These are phyloP conservation scores for Chaetura pelagica DNA, from an alignment of 2,113 vertebrate genomes.

Conservation along the genomic window DNA sequence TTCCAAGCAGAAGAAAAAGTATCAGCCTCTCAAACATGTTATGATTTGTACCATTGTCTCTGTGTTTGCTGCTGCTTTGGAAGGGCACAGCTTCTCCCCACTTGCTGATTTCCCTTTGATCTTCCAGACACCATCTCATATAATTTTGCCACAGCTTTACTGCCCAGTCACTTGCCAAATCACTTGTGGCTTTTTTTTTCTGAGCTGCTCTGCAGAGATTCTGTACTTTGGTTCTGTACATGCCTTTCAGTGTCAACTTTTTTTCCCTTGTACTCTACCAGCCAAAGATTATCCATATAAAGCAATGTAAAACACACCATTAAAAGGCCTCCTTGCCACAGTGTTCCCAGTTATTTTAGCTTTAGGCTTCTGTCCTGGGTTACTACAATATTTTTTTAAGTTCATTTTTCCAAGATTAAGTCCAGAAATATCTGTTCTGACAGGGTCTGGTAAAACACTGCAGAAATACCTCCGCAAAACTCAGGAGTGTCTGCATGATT, in stretches of 20 bases:
- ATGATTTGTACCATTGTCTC: not conserved
- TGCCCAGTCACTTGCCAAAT: not conserved
- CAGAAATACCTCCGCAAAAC: not conserved
- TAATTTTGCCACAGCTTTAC: not conserved
- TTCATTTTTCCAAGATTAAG: conserved; percentile 41
- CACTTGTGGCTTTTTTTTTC: not conserved
- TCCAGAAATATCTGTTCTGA: conserved; percentile 43
- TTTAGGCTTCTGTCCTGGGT: conserved; percentile 52
- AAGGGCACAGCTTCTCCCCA: not conserved
- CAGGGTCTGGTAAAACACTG: not conserved
- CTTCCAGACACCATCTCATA: conserved; percentile 13
- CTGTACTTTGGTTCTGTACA: not conserved
- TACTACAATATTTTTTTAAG: conserved; percentile 45
- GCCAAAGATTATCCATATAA: conserved; percentile 53
- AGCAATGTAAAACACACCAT: conserved; percentile 34
- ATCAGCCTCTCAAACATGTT: not conserved
- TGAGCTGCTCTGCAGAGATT: not conserved
- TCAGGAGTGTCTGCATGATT: not conserved
- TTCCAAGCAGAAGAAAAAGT: not conserved
- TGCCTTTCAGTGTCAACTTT: not conserved
- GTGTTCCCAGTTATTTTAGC: conserved; percentile 55
- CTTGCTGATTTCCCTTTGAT: not conserved
- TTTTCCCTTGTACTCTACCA: not conserved
- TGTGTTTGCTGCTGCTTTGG: conserved; percentile 13
- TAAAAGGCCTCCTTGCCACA: conserved; percentile 4